Conservation (phyloP, 2,113 vertebrate genomes). For the Phrynosoma platyrhinos region DNA sequence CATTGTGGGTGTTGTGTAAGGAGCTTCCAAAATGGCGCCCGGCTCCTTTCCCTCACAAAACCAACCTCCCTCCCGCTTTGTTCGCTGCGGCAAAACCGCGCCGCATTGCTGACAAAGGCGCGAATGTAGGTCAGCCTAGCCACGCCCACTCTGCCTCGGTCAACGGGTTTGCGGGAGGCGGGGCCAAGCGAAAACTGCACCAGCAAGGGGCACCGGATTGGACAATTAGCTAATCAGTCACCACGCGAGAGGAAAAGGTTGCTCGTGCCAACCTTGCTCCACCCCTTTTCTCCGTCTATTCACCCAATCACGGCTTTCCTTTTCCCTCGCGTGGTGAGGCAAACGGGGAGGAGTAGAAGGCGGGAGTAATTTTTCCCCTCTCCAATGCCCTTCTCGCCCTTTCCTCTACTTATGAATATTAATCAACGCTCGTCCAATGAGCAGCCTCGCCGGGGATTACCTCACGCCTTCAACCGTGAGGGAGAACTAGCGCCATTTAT, state of each 20-base stretch:
- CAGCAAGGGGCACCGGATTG: accelerated
- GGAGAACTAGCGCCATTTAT: accelerated
- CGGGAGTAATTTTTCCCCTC: accelerated
- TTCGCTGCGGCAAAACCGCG: constrained; percentile 45
- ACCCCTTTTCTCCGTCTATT: not conserved
- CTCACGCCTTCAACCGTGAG: not conserved
- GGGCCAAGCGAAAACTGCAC: not conserved
- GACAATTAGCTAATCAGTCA: constrained; percentile 55
- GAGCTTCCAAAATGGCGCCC: constrained; percentile 56
- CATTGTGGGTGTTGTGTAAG: not conserved
- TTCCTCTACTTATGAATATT: constrained; percentile 51
- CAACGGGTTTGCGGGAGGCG: not conserved
- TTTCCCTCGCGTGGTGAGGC: accelerated
- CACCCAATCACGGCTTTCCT: constrained; percentile 34
- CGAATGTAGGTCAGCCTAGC: constrained; percentile 69
- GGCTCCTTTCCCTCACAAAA: not conserved
- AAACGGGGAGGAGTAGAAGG: accelerated
- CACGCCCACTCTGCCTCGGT: constrained; percentile 39
- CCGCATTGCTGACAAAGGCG: constrained; percentile 62
- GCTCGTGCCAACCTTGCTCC: not conserved
- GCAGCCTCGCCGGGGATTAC: not conserved
- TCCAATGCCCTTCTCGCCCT: accelerated
- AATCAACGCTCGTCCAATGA: accelerated
- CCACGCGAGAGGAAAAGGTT: not conserved
- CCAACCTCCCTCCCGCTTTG: constrained; percentile 40